phyloP scores from a whole-genome alignment of 2,888 invertebrate genomes.

The Chorisops tibialis region DNA sequence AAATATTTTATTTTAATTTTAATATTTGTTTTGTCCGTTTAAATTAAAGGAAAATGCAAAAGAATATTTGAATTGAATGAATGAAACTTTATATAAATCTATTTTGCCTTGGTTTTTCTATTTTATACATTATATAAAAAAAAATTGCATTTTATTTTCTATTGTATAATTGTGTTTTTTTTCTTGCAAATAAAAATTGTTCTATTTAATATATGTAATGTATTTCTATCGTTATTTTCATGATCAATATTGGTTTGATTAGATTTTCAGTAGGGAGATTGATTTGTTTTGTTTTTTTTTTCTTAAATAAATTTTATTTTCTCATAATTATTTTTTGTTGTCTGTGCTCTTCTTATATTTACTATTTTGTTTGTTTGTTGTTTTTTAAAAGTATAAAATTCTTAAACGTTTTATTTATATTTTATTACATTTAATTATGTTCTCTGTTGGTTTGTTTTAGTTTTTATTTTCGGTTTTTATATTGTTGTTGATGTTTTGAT shows the following conservation, averaged over 20 bases:
- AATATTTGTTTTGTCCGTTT: not conserved
- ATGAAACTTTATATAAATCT: not conserved
- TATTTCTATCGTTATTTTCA: slow-evolving; percentile 18
- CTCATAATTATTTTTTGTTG: not conserved
- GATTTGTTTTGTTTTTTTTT: not conserved
- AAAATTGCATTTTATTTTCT: slow-evolving; percentile 16
- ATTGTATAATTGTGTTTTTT: slow-evolving; percentile 19
- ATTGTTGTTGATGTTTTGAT: no score
- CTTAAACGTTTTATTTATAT: slow-evolving; percentile 17
- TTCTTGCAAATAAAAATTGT: slow-evolving; percentile 22
- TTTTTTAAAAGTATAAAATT: slow-evolving; percentile 20
- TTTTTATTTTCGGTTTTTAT: slow-evolving; percentile 2
- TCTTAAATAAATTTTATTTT: not conserved
- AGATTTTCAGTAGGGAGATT: slow-evolving; percentile 2
- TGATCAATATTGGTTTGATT: not conserved
- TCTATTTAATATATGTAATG: slow-evolving; percentile 22
- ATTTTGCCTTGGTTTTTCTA: slow-evolving; percentile 4
- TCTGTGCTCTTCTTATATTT: slow-evolving; percentile 11
- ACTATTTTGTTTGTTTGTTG: slow-evolving; percentile 3
- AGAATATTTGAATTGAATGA: not conserved
- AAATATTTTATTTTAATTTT: not conserved
- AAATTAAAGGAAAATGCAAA: no score
- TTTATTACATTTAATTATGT: slow-evolving; percentile 3
- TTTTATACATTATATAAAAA: slow-evolving; percentile 17
- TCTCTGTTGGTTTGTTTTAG: slow-evolving; percentile 7